Evolutionary conservation across 1,140 invertebrate genomes (phyloP), one percentile per base, ranked within the genome.

Genomic region (Melitaea cinxia): DNA sequence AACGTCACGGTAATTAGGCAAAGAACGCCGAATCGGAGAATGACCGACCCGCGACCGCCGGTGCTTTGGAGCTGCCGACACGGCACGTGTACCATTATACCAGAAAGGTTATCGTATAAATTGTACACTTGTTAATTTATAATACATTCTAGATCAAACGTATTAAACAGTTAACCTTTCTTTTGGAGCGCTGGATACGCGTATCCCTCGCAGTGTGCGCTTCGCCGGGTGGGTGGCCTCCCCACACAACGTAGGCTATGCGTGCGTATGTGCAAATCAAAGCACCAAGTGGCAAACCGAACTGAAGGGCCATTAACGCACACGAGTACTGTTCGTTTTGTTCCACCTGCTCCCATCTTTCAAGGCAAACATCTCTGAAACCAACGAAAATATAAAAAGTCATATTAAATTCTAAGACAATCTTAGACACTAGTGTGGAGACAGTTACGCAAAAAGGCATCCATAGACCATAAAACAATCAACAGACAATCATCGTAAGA

Each of bases 211-310:
- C 93, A 71, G 95, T 95, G 80, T 97, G 94, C 0, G 96, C 96
- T 85, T 98, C 96, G 0, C 96, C 97, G 0, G 96, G 97, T 1
- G 95, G 94, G 39, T 94, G 92, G 76, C 97, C 86, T 5, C 96
- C 96, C 97, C 97, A 98, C 10, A 98, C 96, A 6, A 96, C 95
- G 9, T 96, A 91, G 0, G 95, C 96, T 42, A 99, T 98, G 45
- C 95, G 93, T 0, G 94, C 94, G 80, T 99, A 99, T 0, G 97
- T 97, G 82, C 96, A 96, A 14, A 97, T 90, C 1, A 99, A 93
- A n/a, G 98, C 95, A 2, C 93, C 78, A 39, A 98, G 90, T 0
- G 97, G 97, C 45, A 98, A 91, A 37, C 96, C 93, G 82, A 97
- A 98, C 89, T 98, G 97, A 10, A 98, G 92, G 10, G 95, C 90